Evolutionary conservation across 1,140 invertebrate genomes (phyloP).

Genomic region (Zaprionus nigranus): DNA sequence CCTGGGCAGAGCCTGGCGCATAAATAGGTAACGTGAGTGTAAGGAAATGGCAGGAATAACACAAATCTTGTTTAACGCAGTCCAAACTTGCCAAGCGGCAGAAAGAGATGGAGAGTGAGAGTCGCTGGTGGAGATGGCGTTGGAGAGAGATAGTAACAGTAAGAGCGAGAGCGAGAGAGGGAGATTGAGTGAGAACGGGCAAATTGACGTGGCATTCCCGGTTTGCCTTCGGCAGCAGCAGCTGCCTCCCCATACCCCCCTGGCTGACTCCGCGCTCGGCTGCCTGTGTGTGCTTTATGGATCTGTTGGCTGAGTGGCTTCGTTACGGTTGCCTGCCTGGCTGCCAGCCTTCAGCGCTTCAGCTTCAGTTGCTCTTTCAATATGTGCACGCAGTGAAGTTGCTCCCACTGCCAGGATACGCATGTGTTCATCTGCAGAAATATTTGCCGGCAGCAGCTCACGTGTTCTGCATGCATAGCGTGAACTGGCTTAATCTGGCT

Average conservation of each 20-base stretch:
- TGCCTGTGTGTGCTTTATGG: conserved; percentile 20
- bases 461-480: conserved; percentile 17
- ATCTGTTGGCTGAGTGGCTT: conserved; percentile 42
- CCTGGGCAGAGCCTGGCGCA: conserved; percentile 42
- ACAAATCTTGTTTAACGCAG: conserved; percentile 62
- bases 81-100: conserved; percentile 18
- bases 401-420: neutral
- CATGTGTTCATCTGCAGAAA: neutral
- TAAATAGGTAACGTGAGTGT: conserved; percentile 59
- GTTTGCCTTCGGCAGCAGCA: conserved; percentile 21
- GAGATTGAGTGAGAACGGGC: conserved; percentile 5
- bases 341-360: conserved; percentile 32
- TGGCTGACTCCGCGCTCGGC: neutral
- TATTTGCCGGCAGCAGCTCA: conserved; percentile 4
- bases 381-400: neutral
- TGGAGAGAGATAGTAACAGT: neutral
- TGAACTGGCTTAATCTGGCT: conserved; percentile 30
- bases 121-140: neutral
- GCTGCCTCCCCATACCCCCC: neutral
- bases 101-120: conserved; percentile 6
- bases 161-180: neutral
- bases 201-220: conserved; percentile 46
- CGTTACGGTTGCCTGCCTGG: conserved; percentile 49
- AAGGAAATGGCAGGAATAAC: conserved; percentile 54
- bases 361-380: neutral